These are phyloP conservation scores for Dolichoris vasculosae DNA, from an alignment of 1,140 invertebrate genomes.

Conservation along the genomic window DNA sequence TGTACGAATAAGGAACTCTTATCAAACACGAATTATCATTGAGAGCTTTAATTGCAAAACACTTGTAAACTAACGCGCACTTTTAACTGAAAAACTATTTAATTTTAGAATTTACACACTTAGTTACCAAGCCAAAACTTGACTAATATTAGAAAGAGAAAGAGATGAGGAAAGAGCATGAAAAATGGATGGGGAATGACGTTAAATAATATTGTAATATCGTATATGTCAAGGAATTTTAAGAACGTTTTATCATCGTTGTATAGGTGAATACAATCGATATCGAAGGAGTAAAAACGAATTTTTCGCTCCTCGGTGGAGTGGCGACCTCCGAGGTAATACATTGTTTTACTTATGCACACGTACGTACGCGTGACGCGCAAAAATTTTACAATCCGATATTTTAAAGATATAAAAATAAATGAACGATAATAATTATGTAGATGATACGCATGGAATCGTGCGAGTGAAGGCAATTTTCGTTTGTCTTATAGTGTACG, in stretches of 20 bases:
- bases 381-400: constrained; percentile 47
- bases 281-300: constrained; percentile 35
- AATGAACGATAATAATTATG: constrained; percentile 48
- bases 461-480: constrained; percentile 58
- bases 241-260: constrained; percentile 24
- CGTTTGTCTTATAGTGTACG: constrained; percentile 55
- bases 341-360: constrained; percentile 26
- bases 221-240: constrained; percentile 47
- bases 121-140: constrained; percentile 71
- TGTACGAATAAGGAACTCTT: constrained; percentile 24
- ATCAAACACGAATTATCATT: constrained; percentile 22
- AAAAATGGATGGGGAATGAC: constrained; percentile 16
- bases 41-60: constrained; percentile 47
- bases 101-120: constrained; percentile 63
- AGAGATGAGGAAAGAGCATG: constrained; percentile 37
- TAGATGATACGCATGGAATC: constrained; percentile 41
- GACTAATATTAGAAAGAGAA: constrained; percentile 57
- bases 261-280: constrained; percentile 16
- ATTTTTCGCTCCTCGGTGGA: constrained; percentile 14
- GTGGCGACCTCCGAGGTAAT: neutral
- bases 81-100: constrained; percentile 58
- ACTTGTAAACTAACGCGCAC: constrained; percentile 51
- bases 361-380: constrained; percentile 22
- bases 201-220: constrained; percentile 8
- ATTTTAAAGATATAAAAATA: constrained; percentile 36